A percentile compares a stretch with the other conserved stretches of the same genome.
These are phyloP conservation scores for Meta bourneti DNA, from an alignment of 2,888 invertebrate genomes.

Conservation along the genomic window DNA sequence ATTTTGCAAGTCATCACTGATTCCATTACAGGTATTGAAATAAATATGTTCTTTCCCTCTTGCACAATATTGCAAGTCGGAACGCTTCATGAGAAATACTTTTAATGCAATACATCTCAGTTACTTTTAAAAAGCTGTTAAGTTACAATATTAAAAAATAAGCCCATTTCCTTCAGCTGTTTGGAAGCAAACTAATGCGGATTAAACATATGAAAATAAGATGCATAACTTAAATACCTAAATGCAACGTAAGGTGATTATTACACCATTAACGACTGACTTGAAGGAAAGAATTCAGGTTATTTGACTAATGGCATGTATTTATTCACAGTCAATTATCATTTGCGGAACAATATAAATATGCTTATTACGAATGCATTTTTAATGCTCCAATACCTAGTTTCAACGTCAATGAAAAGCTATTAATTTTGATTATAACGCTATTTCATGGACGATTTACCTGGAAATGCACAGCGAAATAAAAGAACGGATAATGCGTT, in stretches of 20 bases:
- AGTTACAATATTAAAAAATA: too few species aligned
- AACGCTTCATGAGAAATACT: too few species aligned
- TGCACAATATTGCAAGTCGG: too few species aligned
- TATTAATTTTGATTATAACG: slow-evolving; percentile 39
- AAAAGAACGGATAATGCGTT: slow-evolving; percentile 35
- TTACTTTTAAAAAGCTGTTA: too few species aligned
- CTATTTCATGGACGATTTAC: slow-evolving; percentile 54
- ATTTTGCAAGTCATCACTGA: too few species aligned
- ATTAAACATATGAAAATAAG: too few species aligned
- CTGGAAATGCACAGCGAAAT: slow-evolving; percentile 14
- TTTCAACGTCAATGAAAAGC: neutral
- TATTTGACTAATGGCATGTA: neutral
- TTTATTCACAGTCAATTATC: neutral
- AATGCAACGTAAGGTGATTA: neutral
- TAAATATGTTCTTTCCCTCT: too few species aligned
- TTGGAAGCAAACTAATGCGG: too few species aligned
- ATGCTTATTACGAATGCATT: slow-evolving; percentile 1
- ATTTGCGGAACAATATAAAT: neutral
- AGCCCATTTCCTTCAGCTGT: too few species aligned
- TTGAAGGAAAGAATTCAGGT: neutral
- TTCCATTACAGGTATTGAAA: too few species aligned
- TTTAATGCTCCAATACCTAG: slow-evolving; percentile 6
- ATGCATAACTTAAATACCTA: too few species aligned
- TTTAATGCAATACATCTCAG: too few species aligned
- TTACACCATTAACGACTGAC: neutral